Conservation (phyloP, 2,888 invertebrate species). For the Caenorhabditis sinica region DNA sequence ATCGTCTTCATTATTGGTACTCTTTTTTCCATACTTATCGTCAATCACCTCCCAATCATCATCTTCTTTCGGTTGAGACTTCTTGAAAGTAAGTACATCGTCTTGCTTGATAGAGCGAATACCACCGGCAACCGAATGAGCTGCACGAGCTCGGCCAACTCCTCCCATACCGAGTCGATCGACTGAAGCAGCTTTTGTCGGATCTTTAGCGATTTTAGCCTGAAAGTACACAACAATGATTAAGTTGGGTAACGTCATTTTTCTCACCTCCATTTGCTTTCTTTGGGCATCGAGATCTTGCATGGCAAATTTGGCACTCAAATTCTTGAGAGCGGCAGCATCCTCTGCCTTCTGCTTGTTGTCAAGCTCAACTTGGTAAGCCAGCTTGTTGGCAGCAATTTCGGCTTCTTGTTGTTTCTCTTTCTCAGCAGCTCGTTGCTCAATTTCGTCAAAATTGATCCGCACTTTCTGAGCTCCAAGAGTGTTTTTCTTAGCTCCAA, state of each 20-base stretch:
- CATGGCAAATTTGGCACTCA: constrained; percentile 88
- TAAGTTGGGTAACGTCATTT: not conserved
- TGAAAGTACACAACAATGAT: constrained; percentile 24
- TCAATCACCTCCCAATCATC: constrained; percentile 83
- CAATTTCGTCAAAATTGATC: constrained; percentile 93
- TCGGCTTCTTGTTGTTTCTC: constrained; percentile 87
- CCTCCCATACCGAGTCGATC: constrained; percentile 95
- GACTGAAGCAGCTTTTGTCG: constrained; percentile 91
- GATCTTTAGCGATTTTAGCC: constrained; percentile 86
- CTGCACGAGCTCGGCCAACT: constrained; percentile 71
- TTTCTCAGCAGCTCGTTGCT: constrained; percentile 92
- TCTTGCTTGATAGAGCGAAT: constrained; percentile 79
- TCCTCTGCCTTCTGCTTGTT: constrained; percentile 47
- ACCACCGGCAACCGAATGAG: constrained; percentile 80
- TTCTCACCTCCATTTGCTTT: constrained; percentile 82
- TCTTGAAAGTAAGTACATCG: constrained; percentile 55
- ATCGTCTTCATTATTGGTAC: constrained; percentile 64
- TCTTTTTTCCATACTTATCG: constrained; percentile 59
- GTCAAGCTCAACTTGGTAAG: constrained; percentile 65
- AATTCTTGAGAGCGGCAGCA: constrained; percentile 65
- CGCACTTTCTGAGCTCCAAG: constrained; percentile 97
- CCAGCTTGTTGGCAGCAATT: constrained; percentile 68
- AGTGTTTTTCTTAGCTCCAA: constrained; percentile 91
- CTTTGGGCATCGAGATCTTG: constrained; percentile 87
- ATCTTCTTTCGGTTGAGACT: constrained; percentile 63